Evolutionary conservation across 2,888 invertebrate species (phyloP).

Genomic region (Orthosia incerta): DNA sequence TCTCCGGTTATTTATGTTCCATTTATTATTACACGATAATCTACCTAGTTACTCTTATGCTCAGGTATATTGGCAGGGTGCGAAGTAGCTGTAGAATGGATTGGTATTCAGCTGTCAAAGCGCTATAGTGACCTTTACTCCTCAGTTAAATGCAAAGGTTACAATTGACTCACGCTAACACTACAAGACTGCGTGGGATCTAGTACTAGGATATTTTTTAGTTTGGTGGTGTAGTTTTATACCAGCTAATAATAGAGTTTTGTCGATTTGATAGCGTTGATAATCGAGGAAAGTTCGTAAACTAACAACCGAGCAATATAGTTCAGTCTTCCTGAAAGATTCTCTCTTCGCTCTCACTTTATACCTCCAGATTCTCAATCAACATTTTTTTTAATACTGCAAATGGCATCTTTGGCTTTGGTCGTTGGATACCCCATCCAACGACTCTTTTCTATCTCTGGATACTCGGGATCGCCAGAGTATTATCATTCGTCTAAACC

Average conservation of each 20-base stretch:
- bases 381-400: background rate
- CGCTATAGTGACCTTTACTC: constrained; percentile 38
- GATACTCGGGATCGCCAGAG: background rate
- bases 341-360: too few species aligned
- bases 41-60: constrained; percentile 16
- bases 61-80: constrained; percentile 48
- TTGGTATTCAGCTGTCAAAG: constrained; percentile 46
- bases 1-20: constrained; percentile 22
- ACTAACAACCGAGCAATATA: background rate
- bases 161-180: constrained; percentile 49
- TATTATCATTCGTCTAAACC: background rate
- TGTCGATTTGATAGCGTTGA: background rate
- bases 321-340: background rate
- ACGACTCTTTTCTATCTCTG: background rate
- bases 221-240: background rate
- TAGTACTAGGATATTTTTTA: constrained; percentile 9
- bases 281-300: too few species aligned
- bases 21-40: constrained; percentile 33
- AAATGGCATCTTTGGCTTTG: background rate
- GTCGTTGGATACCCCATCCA: background rate
- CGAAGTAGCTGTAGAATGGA: constrained; percentile 41
- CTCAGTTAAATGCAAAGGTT: constrained; percentile 48
- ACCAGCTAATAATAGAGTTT: background rate
- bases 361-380: background rate
- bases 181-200: constrained; percentile 24